Evolutionary conservation across 2,888 invertebrate genomes (phyloP).

Genomic region (Melinaea menophilus): DNA sequence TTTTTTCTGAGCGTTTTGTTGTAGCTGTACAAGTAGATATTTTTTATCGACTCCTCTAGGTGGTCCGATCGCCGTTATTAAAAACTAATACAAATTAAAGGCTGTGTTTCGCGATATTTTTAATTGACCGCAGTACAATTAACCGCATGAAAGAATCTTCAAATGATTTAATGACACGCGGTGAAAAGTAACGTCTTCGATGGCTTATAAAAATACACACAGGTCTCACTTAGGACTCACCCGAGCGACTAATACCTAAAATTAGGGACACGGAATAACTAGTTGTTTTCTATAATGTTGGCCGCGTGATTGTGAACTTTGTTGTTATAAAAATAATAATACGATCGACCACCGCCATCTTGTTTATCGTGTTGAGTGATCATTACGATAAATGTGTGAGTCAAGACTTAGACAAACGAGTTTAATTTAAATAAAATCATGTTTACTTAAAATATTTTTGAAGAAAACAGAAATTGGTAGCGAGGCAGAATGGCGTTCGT

Average conservation of each 20-base stretch:
- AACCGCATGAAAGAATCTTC: slow-evolving; percentile 44
- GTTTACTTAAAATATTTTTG: slow-evolving; percentile 5
- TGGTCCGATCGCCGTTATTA: slow-evolving; percentile 44
- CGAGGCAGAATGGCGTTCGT: slow-evolving; percentile 69
- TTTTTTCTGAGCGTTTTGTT: slow-evolving; percentile 58
- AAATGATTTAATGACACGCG: slow-evolving; percentile 47
- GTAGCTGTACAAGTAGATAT: slow-evolving; percentile 53
- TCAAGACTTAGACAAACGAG: background rate
- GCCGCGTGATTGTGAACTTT: slow-evolving; percentile 22
- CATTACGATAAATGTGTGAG: background rate
- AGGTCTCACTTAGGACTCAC: slow-evolving; percentile 46
- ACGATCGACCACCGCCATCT: background rate
- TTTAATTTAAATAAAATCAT: slow-evolving; percentile 7
- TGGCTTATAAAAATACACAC: slow-evolving; percentile 32
- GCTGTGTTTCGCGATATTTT: background rate
- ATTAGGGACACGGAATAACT: slow-evolving; percentile 41
- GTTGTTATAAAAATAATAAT: background rate
- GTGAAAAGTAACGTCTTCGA: slow-evolving; percentile 26
- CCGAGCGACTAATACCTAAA: slow-evolving; percentile 48
- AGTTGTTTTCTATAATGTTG: slow-evolving; percentile 22
- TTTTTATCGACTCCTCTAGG: slow-evolving; percentile 49
- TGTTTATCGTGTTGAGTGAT: background rate
- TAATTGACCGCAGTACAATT: slow-evolving; percentile 28
- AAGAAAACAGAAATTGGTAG: slow-evolving; percentile 16
- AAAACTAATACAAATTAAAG: slow-evolving; percentile 6